Base-by-base conservation (phyloP, 2,113 vertebrate genomes). In the Cinclus cinclus region DNA sequence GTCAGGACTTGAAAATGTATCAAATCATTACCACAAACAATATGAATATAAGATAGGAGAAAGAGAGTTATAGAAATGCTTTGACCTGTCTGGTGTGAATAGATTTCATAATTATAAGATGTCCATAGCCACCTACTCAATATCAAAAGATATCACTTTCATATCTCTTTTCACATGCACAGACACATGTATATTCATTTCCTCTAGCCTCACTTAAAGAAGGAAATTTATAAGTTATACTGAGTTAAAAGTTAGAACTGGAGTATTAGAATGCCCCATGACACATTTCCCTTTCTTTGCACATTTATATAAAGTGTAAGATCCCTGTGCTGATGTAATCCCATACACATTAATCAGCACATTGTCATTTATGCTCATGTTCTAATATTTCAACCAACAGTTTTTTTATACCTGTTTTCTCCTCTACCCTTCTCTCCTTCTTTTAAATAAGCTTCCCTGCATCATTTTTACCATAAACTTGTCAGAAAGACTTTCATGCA, bases 11-110 rank as follows among this genome's bases (percentile, higher is more conserved):
- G 62, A 75, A 96, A 95, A 90, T 80, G 14, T 55, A 84, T 65
- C 83, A 82, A 82, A 89, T 89, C 60, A 71, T 81, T 92, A 60
- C 49, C 73, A 75, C 73, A 92, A 93, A 85, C 70, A 91, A 27
- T 46, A 52, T 58, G 65, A 89, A 76, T 79, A 53, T 24, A 76
- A 83, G 39, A 39, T 24, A 80, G 70, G 23, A 86, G 42, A 86
- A 89, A 91, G 33, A 19, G 10, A 50, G 47, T 69, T 92, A 76
- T 5, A 89, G 58, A 91, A 84, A 81, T 81, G 59, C 28, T 92
- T 92, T 92, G 76, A 89, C 49, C 60, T 84, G 10, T 24, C 56
- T 65, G 23, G 2, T 83, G n/a, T 53, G 65, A 94, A 89, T 30
- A 15, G n/a, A 78, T 89, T 89, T 89, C 9, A 27, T 68, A 67